phyloP scores from a whole-genome alignment of 1,140 invertebrate genomes.

The Papilio glaucus region DNA sequence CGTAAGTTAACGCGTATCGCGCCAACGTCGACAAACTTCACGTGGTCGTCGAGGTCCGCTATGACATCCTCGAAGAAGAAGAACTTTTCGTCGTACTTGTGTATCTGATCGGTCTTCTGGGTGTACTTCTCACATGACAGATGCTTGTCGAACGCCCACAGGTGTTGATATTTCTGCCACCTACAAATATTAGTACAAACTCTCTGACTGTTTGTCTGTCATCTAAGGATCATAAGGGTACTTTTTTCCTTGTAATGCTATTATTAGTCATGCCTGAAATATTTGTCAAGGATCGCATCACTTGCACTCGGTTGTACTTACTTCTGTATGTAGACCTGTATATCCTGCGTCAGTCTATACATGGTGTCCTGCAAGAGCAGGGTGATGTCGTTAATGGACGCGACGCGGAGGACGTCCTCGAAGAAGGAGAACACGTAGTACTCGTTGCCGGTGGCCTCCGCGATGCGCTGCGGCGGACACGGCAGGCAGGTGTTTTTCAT shows the following conservation, averaged over 20 bases:
- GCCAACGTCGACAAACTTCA: slow-evolving; percentile 85
- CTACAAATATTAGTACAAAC: slow-evolving; percentile 62
- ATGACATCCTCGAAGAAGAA: slow-evolving; percentile 91
- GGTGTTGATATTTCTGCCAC: slow-evolving; percentile 90
- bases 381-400: slow-evolving; percentile 87
- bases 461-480: slow-evolving; percentile 85
- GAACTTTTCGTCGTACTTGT: slow-evolving; percentile 92
- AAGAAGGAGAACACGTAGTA: slow-evolving; percentile 88
- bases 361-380: slow-evolving; percentile 87
- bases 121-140: slow-evolving; percentile 90
- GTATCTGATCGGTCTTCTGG: slow-evolving; percentile 87
- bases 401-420: slow-evolving; percentile 88
- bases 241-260: no score
- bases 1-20: slow-evolving; percentile 88
- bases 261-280: neutral
- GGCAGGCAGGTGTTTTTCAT: slow-evolving; percentile 91
- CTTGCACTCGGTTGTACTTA: no score
- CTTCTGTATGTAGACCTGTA: slow-evolving; percentile 87
- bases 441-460: slow-evolving; percentile 82
- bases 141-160: slow-evolving; percentile 93
- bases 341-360: slow-evolving; percentile 85
- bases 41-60: slow-evolving; percentile 86
- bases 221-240: no score
- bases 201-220: no score
- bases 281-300: no score